Percentiles rank a stretch among this genome's conserved stretches.
Evolutionary conservation across 2,113 vertebrate species (phyloP).

Genomic region (Aix galericulata): DNA sequence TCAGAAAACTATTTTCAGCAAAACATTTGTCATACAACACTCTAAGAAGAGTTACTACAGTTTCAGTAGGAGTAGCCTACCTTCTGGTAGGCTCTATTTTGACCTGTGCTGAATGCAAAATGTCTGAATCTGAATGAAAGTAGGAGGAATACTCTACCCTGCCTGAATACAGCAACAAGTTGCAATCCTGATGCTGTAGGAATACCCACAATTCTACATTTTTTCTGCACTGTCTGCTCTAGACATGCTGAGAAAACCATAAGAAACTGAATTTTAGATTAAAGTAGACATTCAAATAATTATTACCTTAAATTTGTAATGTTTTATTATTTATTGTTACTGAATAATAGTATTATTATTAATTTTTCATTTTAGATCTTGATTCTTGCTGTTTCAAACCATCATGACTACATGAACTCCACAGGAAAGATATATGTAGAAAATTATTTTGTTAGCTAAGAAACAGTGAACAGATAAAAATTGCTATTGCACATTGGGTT

Average conservation of each 20-base stretch:
- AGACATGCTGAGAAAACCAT: background rate
- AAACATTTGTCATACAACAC: background rate
- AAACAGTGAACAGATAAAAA: conserved; percentile 27
- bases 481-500: conserved; percentile 6
- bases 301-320: background rate
- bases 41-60: background rate
- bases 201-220: background rate
- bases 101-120: background rate
- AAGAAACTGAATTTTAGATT: background rate
- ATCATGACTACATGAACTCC: background rate
- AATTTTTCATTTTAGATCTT: background rate
- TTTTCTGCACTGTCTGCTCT: background rate
- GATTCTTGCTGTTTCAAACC: conserved; percentile 12
- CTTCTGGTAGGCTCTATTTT: background rate
- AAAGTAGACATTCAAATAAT: background rate
- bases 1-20: background rate
- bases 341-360: background rate
- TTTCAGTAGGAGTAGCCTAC: background rate
- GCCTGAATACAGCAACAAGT: background rate
- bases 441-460: conserved; percentile 55
- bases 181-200: background rate
- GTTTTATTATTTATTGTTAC: background rate
- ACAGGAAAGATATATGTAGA: conserved; percentile 2
- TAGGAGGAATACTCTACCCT: background rate
- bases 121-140: background rate